Conservation (phyloP, 2,888 invertebrate species). For the Drosophila antonietae region DNA sequence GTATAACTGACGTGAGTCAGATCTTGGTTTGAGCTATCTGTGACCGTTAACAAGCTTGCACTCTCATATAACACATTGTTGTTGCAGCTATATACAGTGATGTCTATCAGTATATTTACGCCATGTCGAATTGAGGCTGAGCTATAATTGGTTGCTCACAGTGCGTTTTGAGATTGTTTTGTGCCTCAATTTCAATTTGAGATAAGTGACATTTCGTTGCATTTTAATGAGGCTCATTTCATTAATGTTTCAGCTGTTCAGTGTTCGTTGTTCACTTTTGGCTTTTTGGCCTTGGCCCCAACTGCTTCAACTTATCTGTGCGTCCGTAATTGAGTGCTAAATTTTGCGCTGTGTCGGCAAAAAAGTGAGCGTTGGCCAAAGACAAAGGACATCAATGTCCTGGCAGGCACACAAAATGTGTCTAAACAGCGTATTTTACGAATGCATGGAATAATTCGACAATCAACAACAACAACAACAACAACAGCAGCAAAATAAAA, state of each 20-base stretch:
- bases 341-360: constrained; percentile 71
- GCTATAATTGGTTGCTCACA: constrained; percentile 46
- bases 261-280: background rate
- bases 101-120: constrained; percentile 71
- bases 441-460: constrained; percentile 76
- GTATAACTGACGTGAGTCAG: constrained; percentile 4
- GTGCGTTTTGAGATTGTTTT: constrained; percentile 62
- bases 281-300: constrained; percentile 27
- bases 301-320: constrained; percentile 59
- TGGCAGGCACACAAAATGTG: constrained; percentile 47
- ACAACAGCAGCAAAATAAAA: background rate
- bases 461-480: constrained; percentile 13
- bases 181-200: constrained; percentile 74
- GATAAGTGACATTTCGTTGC: constrained; percentile 81
- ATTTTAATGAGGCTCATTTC: constrained; percentile 79
- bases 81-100: constrained; percentile 46
- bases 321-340: constrained; percentile 71
- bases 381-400: constrained; percentile 49
- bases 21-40: constrained; percentile 64
- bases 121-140: constrained; percentile 48
- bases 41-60: constrained; percentile 74
- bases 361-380: constrained; percentile 27
- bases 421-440: constrained; percentile 73
- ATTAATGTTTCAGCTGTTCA: constrained; percentile 41
- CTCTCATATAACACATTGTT: constrained; percentile 64